Evolutionary conservation across 2,797 vertebrate genomes (phyloP), one percentile per base, ranked within the genome.

Genomic region (Aplochiton taeniatus): DNA sequence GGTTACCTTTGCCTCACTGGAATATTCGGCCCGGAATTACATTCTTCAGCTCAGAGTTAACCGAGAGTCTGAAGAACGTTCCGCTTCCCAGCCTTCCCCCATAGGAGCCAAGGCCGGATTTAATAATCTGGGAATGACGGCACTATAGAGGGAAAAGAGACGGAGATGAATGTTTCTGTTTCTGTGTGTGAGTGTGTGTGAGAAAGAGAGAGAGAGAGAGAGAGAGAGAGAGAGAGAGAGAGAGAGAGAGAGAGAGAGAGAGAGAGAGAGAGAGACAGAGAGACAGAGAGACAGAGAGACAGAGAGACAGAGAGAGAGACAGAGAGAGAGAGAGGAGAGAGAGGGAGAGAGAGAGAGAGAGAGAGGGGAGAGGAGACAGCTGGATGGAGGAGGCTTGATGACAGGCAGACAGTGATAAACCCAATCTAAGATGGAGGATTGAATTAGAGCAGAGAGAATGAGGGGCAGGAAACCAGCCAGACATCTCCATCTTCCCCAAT

Each of bases 321-420:
- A 6, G 31, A 31, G 2, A 6, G 20, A 55, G 53, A 19, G 53
- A 55, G 53, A 55, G 53, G 53, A 19, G 53, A 55, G 17, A 58
- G 41, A 45, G 41, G 13, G 57, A 44, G 41, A 58, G 61, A 41
- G 66, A 46, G 53, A 1, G 67, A 58, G 48, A 58, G 41, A 68
- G 67, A 64, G 76, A n/a, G 12, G 12, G 8, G 48, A 14, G 13
- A 16, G 13, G 11, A 5, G 48, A 50, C 7, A 14, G 48, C 5
- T 50, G 48, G 8, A 50, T 1, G 48, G 11, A 12, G 5, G 48
- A 50, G 10, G 13, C 16, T 16, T 19, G 31, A 31, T 31, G 31
- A 31, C 51, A 8, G 51, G 17, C 8, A 53, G 4, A n/a, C n/a
- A n/a, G 51, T 8, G 51, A 53, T 53, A 17, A 53, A 10, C 51